Conservation (phyloP, 2,888 invertebrate species). For the Apodemia hepburni region DNA sequence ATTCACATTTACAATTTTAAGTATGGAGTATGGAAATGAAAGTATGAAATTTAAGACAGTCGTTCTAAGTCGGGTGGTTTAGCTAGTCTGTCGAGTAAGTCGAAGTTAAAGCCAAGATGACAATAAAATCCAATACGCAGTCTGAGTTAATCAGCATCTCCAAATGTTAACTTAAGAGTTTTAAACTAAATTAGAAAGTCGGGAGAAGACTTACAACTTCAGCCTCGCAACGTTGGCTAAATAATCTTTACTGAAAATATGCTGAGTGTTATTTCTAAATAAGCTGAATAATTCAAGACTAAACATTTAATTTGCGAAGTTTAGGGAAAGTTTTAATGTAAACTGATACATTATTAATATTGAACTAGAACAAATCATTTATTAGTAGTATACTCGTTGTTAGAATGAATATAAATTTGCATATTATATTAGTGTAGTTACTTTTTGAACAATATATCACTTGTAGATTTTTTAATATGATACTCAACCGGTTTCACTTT, state of each 20-base stretch:
- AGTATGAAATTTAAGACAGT: too few species aligned
- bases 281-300: slow-evolving; percentile 6
- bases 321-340: slow-evolving; percentile 5
- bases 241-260: slow-evolving; percentile 16
- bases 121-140: slow-evolving; percentile 42
- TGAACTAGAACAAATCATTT: background rate
- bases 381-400: too few species aligned
- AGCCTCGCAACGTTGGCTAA: slow-evolving; percentile 37
- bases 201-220: slow-evolving; percentile 39
- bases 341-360: slow-evolving; percentile 3
- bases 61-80: background rate
- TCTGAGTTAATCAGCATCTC: slow-evolving; percentile 60
- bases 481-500: too few species aligned
- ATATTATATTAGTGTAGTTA: too few species aligned
- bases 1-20: too few species aligned
- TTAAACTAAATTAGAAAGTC: slow-evolving; percentile 71
- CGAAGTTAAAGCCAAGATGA: slow-evolving; percentile 17
- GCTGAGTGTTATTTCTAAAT: slow-evolving; percentile 16
- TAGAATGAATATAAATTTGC: too few species aligned
- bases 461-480: too few species aligned
- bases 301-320: slow-evolving; percentile 8
- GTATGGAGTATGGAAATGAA: too few species aligned
- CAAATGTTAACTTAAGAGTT: slow-evolving; percentile 68
- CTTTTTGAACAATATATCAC: too few species aligned
- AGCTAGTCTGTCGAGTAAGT: slow-evolving; percentile 1